These are phyloP conservation scores for Hippocampus zosterae DNA, from an alignment of 2,113 vertebrate genomes.

Conservation along the genomic window DNA sequence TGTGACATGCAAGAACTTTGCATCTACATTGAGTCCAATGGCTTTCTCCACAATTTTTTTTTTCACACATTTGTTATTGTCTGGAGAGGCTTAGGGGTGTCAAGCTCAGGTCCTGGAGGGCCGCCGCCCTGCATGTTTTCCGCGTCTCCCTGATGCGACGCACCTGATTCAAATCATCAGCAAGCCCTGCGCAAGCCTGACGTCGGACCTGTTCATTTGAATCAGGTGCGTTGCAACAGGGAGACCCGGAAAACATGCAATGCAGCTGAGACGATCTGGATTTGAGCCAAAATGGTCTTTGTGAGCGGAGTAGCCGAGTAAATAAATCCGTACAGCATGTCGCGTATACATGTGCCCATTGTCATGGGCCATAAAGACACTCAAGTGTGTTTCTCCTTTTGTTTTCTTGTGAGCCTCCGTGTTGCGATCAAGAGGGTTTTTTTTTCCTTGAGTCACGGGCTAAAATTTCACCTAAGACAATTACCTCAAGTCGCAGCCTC, in stretches of 20 bases:
- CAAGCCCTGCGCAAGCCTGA: no score
- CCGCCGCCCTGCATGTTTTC: no score
- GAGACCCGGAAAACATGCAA: no score
- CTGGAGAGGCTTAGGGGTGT: no score
- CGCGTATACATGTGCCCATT: not conserved
- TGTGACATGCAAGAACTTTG: constrained; percentile 1
- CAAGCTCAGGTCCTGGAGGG: no score
- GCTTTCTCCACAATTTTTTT: constrained; percentile 35
- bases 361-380: not conserved
- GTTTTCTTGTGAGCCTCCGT: constrained; percentile 37
- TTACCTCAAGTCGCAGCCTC: constrained; percentile 81
- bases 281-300: no score
- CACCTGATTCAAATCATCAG: no score
- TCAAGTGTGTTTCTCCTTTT: constrained; percentile 12
- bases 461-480: constrained; percentile 71
- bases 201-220: no score
- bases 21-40: not conserved
- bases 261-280: no score
- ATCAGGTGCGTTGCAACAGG: no score
- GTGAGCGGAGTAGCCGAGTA: not conserved
- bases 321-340: not conserved
- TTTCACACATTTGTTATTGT: constrained; percentile 67
- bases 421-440: constrained; percentile 48
- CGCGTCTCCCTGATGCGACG: no score
- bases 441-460: constrained; percentile 20